phyloP scores from a whole-genome alignment of 2,113 vertebrate genomes.

The Daboia siamensis region DNA sequence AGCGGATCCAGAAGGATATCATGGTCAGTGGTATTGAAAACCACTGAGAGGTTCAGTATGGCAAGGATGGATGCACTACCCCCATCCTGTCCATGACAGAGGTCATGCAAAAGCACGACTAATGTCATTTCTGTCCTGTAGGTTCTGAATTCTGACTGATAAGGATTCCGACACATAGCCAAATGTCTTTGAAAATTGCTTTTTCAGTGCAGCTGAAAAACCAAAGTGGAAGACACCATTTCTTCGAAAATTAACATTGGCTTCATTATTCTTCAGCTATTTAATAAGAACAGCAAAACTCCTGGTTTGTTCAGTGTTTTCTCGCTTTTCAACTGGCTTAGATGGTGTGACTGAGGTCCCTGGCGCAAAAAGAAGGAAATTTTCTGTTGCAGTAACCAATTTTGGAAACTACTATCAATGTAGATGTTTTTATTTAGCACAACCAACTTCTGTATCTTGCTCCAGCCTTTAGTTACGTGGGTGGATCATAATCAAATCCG shows the following conservation, averaged over 20 bases:
- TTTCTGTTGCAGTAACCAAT: neutral
- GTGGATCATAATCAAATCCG: neutral
- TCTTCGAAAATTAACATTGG: neutral
- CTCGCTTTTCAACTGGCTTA: neutral
- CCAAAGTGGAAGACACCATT: neutral
- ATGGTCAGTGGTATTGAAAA: neutral
- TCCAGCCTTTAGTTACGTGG: neutral
- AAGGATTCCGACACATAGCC: neutral
- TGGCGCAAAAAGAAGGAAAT: neutral
- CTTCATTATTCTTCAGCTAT: neutral
- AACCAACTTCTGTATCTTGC: neutral
- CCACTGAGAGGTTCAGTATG: neutral
- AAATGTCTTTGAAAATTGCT: neutral
- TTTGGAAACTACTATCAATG: neutral
- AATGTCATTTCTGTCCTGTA: neutral
- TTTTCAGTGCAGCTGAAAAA: neutral
- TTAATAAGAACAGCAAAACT: neutral
- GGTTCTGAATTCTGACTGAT: neutral
- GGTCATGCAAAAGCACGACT: neutral
- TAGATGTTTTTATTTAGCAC: neutral
- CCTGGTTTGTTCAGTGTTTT: neutral
- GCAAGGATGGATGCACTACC: neutral
- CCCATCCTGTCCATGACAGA: neutral
- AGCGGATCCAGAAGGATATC: neutral
- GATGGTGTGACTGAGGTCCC: neutral